Evolutionary conservation across 2,888 invertebrate species (phyloP), one percentile per base, ranked within the genome.

Genomic region (Aplocera efformata): DNA sequence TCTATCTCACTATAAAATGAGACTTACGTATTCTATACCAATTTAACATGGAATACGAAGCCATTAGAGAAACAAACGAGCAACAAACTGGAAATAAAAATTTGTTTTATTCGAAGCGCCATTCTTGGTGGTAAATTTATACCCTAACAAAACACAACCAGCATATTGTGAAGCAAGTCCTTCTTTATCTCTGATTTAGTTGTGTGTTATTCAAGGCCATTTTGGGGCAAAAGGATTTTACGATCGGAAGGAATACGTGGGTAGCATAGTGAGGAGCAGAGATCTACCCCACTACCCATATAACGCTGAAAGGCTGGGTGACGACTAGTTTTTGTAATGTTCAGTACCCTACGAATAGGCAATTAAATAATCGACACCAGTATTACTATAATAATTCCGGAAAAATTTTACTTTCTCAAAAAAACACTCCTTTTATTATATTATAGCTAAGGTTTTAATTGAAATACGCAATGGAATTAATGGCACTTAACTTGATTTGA

Each of bases 141-240:
- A 44, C 23, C 43, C 21, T 48, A 44, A 59, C 58, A 60, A 60
- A 65, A 64, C 39, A 63, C 55, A 51, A 54, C 49, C 52, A 63
- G 50, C 63, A 55, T 58, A 64, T 67, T 64, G 66, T 60, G 58
- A 63, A 61, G 63, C 63, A 67, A 63, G 58, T 58, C 58, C 56
- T 58, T 36, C 41, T 48, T 48, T 69, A 65, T 65, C 64, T 63
- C 56, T 67, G 69, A 68, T 66, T 62, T 67, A 70, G 65, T 68
- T 59, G 59, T 53, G 58, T 63, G 61, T 59, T 67, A 67, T 58
- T 67, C 64, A 67, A 61, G 66, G 69, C 56, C 57, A 54, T 69
- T 64, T 64, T 58, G 60, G 55, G 66, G 56, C 55, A 61, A 67
- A 68, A 62, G 62, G 66, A 66, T 70, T 70, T 69, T 68, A 70